These are phyloP conservation scores for Galaxea fascicularis DNA, from an alignment of 92 coral and sea anemone species.

Conservation along the genomic window DNA sequence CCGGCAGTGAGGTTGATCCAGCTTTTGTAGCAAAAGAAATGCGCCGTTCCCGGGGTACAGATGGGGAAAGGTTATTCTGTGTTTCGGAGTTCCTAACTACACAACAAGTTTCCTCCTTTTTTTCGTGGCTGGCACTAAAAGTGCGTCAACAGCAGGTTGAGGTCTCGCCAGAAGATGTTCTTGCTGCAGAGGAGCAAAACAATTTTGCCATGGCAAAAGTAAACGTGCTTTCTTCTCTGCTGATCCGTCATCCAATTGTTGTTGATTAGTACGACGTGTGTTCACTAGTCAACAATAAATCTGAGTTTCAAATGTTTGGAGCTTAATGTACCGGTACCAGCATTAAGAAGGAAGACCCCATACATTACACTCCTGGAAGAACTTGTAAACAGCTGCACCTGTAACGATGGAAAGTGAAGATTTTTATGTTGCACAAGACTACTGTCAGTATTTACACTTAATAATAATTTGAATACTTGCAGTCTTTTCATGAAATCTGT, in stretches of 20 bases:
- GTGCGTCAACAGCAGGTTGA: slow-evolving; percentile 26
- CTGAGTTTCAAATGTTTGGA: background rate
- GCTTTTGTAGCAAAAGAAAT: slow-evolving; percentile 39
- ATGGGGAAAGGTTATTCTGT: slow-evolving; percentile 32
- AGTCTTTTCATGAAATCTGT: no score
- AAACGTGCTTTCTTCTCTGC: slow-evolving; percentile 26
- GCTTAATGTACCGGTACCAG: slow-evolving; percentile 16
- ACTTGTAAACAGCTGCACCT: slow-evolving; percentile 10
- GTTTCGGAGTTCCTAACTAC: slow-evolving; percentile 34
- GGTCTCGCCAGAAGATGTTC: slow-evolving; percentile 13
- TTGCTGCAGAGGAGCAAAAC: slow-evolving; percentile 52
- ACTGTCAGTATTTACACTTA: no score
- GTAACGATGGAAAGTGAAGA: background rate
- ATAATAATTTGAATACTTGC: no score
- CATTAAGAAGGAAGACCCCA: background rate
- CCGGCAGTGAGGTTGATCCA: slow-evolving; percentile 9
- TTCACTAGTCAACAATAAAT: background rate
- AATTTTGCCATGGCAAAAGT: slow-evolving; percentile 27
- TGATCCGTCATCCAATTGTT: slow-evolving; percentile 32
- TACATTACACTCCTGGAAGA: slow-evolving; percentile 5
- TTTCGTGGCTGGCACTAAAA: slow-evolving; percentile 34
- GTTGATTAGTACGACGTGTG: slow-evolving; percentile 37
- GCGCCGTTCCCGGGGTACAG: slow-evolving; percentile 26
- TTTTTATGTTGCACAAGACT: no score
- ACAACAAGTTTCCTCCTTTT: slow-evolving; percentile 40